phyloP scores from a whole-genome alignment of 2,888 invertebrate species.

The Hydriomena furcata region DNA sequence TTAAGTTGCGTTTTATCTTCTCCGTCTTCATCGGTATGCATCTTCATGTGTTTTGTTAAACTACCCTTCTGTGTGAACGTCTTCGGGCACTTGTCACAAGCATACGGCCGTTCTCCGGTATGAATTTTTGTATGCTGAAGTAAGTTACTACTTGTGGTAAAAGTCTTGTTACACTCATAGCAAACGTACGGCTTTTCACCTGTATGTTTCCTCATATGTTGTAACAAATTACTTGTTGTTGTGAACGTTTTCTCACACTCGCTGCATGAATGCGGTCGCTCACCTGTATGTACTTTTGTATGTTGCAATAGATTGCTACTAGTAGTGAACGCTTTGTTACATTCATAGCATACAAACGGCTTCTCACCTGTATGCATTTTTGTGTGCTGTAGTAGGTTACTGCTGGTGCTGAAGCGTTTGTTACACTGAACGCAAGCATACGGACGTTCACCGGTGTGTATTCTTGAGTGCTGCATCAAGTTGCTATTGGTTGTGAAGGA shows the following conservation, averaged over 20 bases:
- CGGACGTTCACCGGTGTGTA: conserved; percentile 15
- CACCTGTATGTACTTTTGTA: conserved; percentile 9
- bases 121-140: conserved; percentile 13
- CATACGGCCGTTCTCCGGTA: conserved; percentile 11
- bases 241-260: conserved; percentile 4
- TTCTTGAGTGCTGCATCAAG: conserved; percentile 9
- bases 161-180: conserved; percentile 15
- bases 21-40: conserved; percentile 1
- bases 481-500: conserved; percentile 16
- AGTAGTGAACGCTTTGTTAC: conserved; percentile 15
- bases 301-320: conserved; percentile 19
- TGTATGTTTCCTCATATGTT: conserved; percentile 18
- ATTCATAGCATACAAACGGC: conserved; percentile 13
- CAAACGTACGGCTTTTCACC: conserved; percentile 16
- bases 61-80: conserved; percentile 19
- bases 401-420: conserved; percentile 15
- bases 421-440: conserved; percentile 5
- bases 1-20: not conserved
- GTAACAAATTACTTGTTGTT: conserved; percentile 10
- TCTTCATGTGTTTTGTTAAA: conserved; percentile 19
- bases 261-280: conserved; percentile 6
- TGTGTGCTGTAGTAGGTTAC: conserved; percentile 16
- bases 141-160: conserved; percentile 19
- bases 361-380: conserved; percentile 21
- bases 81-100: conserved; percentile 19